A percentile compares a stretch with the other conserved stretches of the same genome.
Evolutionary conservation across 2,888 invertebrate species (phyloP).

Genomic region (Coecobrya sp.): DNA sequence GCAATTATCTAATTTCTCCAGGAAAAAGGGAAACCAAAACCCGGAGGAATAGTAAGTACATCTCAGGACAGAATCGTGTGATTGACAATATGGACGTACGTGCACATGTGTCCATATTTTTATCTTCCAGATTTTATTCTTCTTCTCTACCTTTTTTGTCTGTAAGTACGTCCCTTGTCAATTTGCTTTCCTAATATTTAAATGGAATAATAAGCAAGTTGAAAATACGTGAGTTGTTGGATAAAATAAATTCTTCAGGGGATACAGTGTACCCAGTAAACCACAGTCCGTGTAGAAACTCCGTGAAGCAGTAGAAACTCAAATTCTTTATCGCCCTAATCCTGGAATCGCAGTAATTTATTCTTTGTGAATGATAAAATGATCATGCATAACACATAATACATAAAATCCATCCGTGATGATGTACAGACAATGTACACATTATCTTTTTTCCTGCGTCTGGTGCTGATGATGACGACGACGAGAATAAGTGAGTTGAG

Average conservation of each 20-base stretch:
- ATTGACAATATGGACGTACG: neutral
- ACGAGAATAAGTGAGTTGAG: slow-evolving; percentile 28
- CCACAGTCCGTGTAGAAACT: neutral
- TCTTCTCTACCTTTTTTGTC: neutral
- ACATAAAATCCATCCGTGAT: slow-evolving; percentile 14
- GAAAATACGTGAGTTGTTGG: slow-evolving; percentile 56
- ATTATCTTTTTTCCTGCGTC: slow-evolving; percentile 3
- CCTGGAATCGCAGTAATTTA: neutral
- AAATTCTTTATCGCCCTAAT: neutral
- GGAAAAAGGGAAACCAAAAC: slow-evolving; percentile 24
- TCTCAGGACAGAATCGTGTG: neutral
- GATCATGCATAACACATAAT: slow-evolving; percentile 40
- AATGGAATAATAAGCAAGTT: slow-evolving; percentile 80
- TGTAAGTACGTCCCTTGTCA: slow-evolving; percentile 54
- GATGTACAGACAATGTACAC: slow-evolving; percentile 24
- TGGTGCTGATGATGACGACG: slow-evolving; percentile 25
- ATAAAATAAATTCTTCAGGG: slow-evolving; percentile 15
- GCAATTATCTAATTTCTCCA: slow-evolving; percentile 57
- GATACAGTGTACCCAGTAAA: neutral
- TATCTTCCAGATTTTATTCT: neutral
- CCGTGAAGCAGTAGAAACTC: neutral
- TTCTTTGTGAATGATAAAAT: slow-evolving; percentile 42
- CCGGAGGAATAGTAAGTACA: neutral
- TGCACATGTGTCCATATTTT: neutral
- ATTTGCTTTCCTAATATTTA: slow-evolving; percentile 74